A percentile compares a stretch with the other conserved stretches of the same genome.
Evolutionary conservation across 2,888 invertebrate species (phyloP).

Genomic region (Cephus runcator): DNA sequence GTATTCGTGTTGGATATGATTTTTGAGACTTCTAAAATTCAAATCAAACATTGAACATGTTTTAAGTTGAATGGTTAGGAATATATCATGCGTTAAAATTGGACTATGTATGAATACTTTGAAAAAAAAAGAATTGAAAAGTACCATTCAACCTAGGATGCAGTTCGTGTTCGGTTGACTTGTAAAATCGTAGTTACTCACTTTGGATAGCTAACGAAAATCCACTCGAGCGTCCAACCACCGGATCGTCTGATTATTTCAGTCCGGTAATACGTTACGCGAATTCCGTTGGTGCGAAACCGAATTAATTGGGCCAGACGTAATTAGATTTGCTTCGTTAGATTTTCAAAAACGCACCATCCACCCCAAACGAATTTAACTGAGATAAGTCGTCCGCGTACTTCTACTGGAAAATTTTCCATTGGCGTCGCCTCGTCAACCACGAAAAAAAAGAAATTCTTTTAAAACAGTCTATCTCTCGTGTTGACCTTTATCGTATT

Average conservation of each 20-base stretch:
- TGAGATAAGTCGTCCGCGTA: not conserved
- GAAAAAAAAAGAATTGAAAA: not conserved
- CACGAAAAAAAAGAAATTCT: not conserved
- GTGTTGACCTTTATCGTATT: not conserved
- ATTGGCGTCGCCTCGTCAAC: not conserved
- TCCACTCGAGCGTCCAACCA: not conserved
- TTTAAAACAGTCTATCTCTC: not conserved
- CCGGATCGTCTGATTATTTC: not conserved
- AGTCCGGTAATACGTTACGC: not conserved
- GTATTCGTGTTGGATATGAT: not conserved
- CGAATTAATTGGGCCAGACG: conserved; percentile 3
- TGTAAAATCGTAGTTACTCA: not conserved
- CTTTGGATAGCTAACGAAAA: not conserved
- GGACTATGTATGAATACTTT: not conserved
- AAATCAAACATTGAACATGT: not conserved
- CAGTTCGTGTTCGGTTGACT: not conserved
- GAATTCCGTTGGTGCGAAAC: not conserved
- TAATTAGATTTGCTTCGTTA: not conserved
- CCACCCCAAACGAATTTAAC: not conserved
- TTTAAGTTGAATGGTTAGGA: not conserved
- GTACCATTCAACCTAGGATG: not conserved
- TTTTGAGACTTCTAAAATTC: not conserved
- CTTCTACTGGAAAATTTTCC: not conserved
- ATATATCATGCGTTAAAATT: not conserved
- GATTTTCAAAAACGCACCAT: not conserved